Percentiles rank a stretch among this genome's conserved stretches.
phyloP scores from a whole-genome alignment of 2,113 vertebrate species.

The Laticauda laticaudata region DNA sequence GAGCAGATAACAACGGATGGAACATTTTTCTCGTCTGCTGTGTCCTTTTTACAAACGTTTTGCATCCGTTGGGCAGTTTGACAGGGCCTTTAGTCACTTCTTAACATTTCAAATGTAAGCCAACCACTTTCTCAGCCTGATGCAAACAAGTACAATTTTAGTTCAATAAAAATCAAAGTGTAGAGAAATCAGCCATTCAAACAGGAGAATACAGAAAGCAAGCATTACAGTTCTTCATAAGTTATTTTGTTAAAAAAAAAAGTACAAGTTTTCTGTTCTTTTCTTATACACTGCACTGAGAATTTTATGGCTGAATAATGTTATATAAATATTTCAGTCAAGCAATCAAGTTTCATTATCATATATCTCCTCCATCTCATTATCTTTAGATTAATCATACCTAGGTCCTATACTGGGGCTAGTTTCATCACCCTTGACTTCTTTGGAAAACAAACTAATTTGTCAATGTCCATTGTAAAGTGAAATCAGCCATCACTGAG shows the following conservation, averaged over 20 bases:
- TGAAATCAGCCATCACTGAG: neutral
- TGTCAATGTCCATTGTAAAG: neutral
- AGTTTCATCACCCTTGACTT: neutral
- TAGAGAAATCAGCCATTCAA: neutral
- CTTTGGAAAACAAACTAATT: neutral
- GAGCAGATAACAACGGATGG: no score
- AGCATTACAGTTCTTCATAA: neutral
- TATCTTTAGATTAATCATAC: neutral
- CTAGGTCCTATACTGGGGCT: neutral
- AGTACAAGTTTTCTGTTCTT: neutral
- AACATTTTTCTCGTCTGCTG: no score
- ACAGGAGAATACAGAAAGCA: neutral
- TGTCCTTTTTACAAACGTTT: no score
- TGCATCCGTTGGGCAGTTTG: no score
- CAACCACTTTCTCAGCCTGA: neutral
- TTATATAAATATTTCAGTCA: neutral
- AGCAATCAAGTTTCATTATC: neutral
- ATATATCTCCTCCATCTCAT: neutral
- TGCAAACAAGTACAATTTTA: neutral
- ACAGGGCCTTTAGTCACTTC: neutral
- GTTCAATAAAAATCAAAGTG: neutral
- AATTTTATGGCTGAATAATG: neutral
- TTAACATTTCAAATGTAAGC: neutral
- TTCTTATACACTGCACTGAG: neutral
- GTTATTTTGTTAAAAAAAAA: neutral